Evolutionary conservation across 2,113 vertebrate species (phyloP).

Genomic region (Crotalus tigris): DNA sequence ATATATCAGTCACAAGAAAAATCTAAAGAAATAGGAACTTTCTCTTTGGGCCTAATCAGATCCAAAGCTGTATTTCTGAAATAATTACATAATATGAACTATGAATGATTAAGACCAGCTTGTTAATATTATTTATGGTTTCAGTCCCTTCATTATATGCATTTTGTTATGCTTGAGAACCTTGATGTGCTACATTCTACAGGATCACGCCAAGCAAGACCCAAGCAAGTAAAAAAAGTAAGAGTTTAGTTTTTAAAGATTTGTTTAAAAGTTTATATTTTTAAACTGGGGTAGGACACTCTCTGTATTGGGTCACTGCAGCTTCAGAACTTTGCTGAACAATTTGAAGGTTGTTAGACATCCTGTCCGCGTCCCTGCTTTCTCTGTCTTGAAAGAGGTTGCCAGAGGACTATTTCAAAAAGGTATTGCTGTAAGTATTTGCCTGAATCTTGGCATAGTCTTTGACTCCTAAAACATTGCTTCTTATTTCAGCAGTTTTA

Average conservation of each 20-base stretch:
- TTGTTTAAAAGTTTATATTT: neutral
- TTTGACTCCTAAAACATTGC: too few relatives aligned
- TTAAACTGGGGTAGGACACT: neutral
- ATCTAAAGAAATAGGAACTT: neutral
- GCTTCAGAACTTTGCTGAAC: neutral
- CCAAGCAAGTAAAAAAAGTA: neutral
- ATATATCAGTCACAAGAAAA: neutral
- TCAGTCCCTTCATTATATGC: neutral
- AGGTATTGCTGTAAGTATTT: neutral
- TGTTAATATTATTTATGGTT: constrained; percentile 1
- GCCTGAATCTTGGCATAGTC: neutral
- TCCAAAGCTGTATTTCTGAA: neutral
- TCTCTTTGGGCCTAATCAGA: neutral
- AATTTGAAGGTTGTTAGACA: neutral
- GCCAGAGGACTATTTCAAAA: neutral
- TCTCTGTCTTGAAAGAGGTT: neutral
- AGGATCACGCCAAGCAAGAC: neutral
- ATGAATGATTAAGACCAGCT: neutral
- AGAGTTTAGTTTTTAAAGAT: neutral
- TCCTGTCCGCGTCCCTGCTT: neutral
- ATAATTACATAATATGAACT: neutral
- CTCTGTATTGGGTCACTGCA: neutral
- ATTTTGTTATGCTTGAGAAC: neutral
- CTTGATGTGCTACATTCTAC: neutral
- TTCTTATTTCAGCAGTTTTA: neutral